Evolutionary conservation across 2,113 vertebrate species (phyloP).

Genomic region (Laticauda laticaudata): DNA sequence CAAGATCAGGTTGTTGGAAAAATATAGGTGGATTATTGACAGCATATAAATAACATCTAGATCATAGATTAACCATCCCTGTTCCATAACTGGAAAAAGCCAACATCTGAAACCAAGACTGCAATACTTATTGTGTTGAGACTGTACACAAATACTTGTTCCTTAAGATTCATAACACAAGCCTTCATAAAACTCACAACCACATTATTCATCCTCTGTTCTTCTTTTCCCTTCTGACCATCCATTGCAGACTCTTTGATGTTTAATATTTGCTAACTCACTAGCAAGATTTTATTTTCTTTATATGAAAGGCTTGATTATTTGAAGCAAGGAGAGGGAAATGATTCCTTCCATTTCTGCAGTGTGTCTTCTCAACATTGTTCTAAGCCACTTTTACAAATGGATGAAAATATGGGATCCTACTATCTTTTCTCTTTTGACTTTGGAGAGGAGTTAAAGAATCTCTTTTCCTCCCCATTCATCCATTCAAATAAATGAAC

Average conservation of each 20-base stretch:
- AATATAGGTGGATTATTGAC: background rate
- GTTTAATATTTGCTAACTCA: background rate
- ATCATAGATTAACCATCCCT: background rate
- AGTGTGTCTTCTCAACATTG: background rate
- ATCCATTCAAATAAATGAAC: background rate
- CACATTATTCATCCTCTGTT: background rate
- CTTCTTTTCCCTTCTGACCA: background rate
- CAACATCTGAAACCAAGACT: background rate
- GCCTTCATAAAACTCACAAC: background rate
- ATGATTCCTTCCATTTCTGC: background rate
- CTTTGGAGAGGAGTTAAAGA: background rate
- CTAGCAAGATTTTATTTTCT: background rate
- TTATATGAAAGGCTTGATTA: background rate
- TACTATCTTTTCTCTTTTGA: background rate
- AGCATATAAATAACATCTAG: background rate
- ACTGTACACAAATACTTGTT: background rate
- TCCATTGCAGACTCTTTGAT: background rate
- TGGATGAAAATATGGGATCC: background rate
- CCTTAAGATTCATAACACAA: background rate
- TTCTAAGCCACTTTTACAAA: background rate
- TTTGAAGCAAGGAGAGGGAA: background rate
- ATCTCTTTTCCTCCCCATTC: background rate
- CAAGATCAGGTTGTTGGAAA: background rate
- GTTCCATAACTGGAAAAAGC: background rate
- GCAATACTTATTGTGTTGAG: background rate